These are phyloP conservation scores for Acrocephalus scirpaceus DNA, from an alignment of 2,797 vertebrate genomes.

Conservation along the genomic window DNA sequence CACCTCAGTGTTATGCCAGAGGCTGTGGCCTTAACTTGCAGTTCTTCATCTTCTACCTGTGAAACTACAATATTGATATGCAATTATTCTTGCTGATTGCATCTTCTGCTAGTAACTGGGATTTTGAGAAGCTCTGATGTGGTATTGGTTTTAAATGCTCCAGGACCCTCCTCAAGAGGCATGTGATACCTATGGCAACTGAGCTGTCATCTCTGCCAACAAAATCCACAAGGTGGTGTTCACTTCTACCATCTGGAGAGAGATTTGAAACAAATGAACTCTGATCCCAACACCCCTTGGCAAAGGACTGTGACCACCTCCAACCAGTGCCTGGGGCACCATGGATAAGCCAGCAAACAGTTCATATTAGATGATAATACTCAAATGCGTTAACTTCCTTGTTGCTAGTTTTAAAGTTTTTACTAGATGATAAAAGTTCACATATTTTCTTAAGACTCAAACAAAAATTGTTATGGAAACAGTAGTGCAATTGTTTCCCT, in stretches of 20 bases:
- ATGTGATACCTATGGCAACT: neutral
- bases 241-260: neutral
- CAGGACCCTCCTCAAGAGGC: neutral
- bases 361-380: neutral
- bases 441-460: neutral
- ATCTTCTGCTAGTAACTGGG: neutral
- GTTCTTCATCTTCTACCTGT: neutral
- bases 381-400: neutral
- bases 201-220: no score
- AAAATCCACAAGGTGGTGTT: accelerated
- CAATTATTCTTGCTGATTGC: neutral
- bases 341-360: neutral
- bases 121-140: neutral
- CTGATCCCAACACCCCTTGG: neutral
- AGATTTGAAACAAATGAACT: neutral
- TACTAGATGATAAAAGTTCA: neutral
- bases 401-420: neutral
- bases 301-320: neutral
- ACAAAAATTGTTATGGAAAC: neutral
- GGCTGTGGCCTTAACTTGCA: accelerated
- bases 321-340: neutral
- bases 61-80: accelerated
- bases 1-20: neutral
- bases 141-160: neutral
- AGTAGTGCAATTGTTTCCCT: neutral